phyloP scores from a whole-genome alignment of 2,113 vertebrate genomes.

The Tragelaphus buxtoni region DNA sequence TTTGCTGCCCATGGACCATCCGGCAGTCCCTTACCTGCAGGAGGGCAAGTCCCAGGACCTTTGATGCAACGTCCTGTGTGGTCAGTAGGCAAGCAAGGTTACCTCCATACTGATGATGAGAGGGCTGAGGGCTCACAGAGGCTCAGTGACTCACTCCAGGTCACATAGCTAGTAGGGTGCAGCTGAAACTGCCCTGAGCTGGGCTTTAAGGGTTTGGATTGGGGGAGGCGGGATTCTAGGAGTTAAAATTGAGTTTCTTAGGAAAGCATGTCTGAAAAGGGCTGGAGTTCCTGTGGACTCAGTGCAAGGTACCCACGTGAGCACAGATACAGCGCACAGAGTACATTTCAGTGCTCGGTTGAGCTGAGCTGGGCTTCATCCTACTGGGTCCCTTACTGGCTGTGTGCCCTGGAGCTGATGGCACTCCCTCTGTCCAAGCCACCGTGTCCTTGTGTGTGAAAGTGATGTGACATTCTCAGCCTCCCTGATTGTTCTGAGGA shows the following conservation, averaged over 20 bases:
- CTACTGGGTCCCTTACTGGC: background rate
- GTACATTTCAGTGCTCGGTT: background rate
- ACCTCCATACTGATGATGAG: background rate
- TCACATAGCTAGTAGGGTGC: background rate
- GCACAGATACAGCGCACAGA: fast-evolving
- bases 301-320: fast-evolving
- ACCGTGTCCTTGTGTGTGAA: background rate
- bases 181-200: background rate
- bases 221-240: background rate
- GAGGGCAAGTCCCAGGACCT: background rate
- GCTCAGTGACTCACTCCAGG: background rate
- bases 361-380: background rate
- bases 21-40: background rate
- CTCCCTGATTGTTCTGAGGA: background rate
- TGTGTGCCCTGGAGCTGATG: background rate
- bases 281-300: fast-evolving
- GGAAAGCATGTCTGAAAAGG: background rate
- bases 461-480: fast-evolving
- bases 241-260: background rate
- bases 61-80: background rate
- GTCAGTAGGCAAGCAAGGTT: background rate
- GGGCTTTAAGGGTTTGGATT: background rate
- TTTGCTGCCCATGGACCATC: background rate
- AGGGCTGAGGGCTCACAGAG: background rate
- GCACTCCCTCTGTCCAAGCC: background rate